Base-by-base conservation (phyloP, 2,113 vertebrate genomes). In the Pardalotus punctatus region DNA sequence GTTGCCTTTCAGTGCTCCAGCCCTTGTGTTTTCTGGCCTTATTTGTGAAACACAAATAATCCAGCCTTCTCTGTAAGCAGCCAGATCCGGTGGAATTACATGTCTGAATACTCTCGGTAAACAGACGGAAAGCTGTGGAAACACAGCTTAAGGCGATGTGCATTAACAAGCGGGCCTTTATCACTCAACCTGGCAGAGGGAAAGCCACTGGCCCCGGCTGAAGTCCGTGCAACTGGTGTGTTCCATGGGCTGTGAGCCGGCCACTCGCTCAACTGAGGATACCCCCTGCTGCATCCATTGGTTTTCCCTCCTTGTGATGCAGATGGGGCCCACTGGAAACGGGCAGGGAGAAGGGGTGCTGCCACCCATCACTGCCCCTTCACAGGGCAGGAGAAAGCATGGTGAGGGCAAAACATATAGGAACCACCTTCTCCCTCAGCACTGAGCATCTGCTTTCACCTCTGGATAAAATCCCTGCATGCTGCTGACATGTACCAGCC, bases 41-140 rank as follows among this genome's bases (percentile, higher is more conserved):
- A 89, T 88, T 95, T 90, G 82, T 72, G 95, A 88, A 96, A 94
- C 90, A 96, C 80, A 97, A 96, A 96, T 93, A 97, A 89, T 51
- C 80, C 92, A 89, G 86, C 86, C 90, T 70, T 24, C 83, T 88
- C 83, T 1, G 24, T 92, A 91, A 90, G 90, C 94, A 94, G 95
- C 70, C 93, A 88, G 94, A 96, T 95, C 92, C 77, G 78, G 92
- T 93, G 95, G 95, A 96, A 95, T 96, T 88, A 92, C 77, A 86
- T 14, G 91, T 96, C 93, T 95, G 95, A 91, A 85, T 88, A 71
- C 67, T 50, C 86, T 92, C 6, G 2, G 94, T 89, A 94, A 95
- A 96, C 92, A 96, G 90, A 91, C 1, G 6, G 54, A 64, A 94
- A 94, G 94, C 96, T 92, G 91, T 86, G 92, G 96, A 95, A 95